Evolutionary conservation across 2,888 invertebrate species (phyloP).

Genomic region (Meandrusa payeni): DNA sequence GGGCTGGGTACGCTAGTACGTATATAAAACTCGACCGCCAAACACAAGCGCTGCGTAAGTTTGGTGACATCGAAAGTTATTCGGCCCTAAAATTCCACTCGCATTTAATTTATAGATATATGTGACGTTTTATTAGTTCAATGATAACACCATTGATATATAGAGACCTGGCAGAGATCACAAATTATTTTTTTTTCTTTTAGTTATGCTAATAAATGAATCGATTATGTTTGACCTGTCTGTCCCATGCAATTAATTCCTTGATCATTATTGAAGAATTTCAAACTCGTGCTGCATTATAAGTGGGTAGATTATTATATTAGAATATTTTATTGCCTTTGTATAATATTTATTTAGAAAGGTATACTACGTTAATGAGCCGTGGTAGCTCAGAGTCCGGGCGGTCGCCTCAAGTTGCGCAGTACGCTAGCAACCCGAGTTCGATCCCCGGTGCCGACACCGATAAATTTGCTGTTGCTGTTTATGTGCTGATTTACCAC

Average conservation of each 20-base stretch:
- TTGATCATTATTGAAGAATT: neutral
- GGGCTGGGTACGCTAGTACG: no score
- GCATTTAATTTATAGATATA: slow-evolving; percentile 4
- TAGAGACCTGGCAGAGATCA: neutral
- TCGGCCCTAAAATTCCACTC: neutral
- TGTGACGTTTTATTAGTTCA: slow-evolving; percentile 1
- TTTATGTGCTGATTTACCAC: no score
- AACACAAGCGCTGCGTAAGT: no score
- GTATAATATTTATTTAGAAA: no score
- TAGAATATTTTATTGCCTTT: no score
- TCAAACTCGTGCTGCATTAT: neutral
- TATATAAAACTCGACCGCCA: no score
- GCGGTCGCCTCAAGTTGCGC: no score
- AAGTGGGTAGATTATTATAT: slow-evolving; percentile 2
- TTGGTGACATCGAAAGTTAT: neutral
- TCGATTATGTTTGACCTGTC: neutral
- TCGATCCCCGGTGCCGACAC: no score
- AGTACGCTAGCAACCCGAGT: no score
- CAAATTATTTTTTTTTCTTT: slow-evolving; percentile 8
- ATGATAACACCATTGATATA: slow-evolving; percentile 2
- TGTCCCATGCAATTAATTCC: slow-evolving; percentile 1
- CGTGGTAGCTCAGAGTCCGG: no score
- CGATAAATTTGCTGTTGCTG: no score
- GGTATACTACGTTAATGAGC: no score
- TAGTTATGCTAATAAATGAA: neutral